Evolutionary conservation across 2,888 invertebrate genomes (phyloP), one percentile per base, ranked within the genome.

Genomic region (Saturnia pavonia): DNA sequence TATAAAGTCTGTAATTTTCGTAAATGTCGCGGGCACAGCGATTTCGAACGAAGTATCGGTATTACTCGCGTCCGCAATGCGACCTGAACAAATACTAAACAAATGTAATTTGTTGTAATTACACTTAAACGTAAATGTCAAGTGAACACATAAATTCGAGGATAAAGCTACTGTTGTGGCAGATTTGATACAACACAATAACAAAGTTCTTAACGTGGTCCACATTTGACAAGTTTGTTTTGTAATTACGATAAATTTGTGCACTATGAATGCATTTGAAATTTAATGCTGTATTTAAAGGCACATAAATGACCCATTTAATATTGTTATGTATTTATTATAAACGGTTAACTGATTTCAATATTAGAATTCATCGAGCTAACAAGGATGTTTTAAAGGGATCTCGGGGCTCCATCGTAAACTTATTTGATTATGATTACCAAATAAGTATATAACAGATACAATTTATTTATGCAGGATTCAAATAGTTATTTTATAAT

Each of bases 41-140:
- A n/a, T n/a, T n/a, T 34, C 2, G 34, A 34, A 34, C n/a, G 34
- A 34, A 34, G 6, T 34, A 34, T 22, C 22, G 54, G 22, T 54
- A 54, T 54, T 11, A 9, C 9, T 7, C 22, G n/a, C 22, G 34
- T 34, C 63, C 12, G 80, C 80, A 81, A 81, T 82, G 79, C 78
- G 78, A 78, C 7, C 40, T 8, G 40, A 65, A 65, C 65, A 40
- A 14, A n/a, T 27, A 68, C 25, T 68, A 87, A 60, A 86, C 86
- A 85, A 87, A 85, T 85, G 84, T 88, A 88, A 90, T 88, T 88
- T 88, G 87, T 83, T 82, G 83, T 88, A 89, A 89, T 88, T 88
- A 85, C 82, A 82, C 83, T 85, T 84, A 85, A 85, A 84, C 78
- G 81, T 78, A 78, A 82, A 85, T 82, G 81, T 85, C 82, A 80